Evolutionary conservation across 2,113 vertebrate species (phyloP), one percentile per base, ranked within the genome.

Genomic region (Kryptolebias marmoratus): DNA sequence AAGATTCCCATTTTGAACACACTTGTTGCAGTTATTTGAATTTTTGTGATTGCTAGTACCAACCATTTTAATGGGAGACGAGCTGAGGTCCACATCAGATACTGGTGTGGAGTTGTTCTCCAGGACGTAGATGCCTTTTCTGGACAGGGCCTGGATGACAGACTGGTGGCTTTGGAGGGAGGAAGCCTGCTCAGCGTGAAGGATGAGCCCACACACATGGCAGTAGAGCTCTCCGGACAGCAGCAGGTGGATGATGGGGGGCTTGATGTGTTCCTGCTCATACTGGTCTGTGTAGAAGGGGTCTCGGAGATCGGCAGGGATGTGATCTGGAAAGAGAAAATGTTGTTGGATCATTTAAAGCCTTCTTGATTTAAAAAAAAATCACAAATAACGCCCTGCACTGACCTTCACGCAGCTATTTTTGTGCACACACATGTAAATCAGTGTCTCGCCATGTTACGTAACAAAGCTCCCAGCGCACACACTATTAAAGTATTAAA

Each of bases 221-320:
- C 95, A 97, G 92, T 98, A 98, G 12, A 97, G 95, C 92, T 99
- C 96, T 0, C 95, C 95, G 42, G 96, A 96, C 73, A 96, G 94
- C 78, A 99, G 93, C 75, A 98, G 94, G 62, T 83, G 94, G 90
- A 96, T 95, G 73, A 98, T 94, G 0, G 94, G 95, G 0, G 97
- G 97, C 54, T 99, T 99, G 79, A 99, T 98, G 84, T 99, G 97
- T 54, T 99, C 97, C 75, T 98, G 96, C 61, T 98, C 95, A 56
- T 99, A 99, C 68, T 99, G 97, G 64, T 99, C 97, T 0, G 93
- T 93, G 81, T 99, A 99, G 73, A 99, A 99, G 0, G 97, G 96
- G 85, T 98, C 96, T 72, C 93, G 93, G 87, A 99, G 94, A 70
- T 98, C 97, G 73, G 94, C 91, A 0, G 97, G 97, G 91, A 98